Conservation (phyloP, 2,888 invertebrate species). For the Seira sanloemensis region DNA sequence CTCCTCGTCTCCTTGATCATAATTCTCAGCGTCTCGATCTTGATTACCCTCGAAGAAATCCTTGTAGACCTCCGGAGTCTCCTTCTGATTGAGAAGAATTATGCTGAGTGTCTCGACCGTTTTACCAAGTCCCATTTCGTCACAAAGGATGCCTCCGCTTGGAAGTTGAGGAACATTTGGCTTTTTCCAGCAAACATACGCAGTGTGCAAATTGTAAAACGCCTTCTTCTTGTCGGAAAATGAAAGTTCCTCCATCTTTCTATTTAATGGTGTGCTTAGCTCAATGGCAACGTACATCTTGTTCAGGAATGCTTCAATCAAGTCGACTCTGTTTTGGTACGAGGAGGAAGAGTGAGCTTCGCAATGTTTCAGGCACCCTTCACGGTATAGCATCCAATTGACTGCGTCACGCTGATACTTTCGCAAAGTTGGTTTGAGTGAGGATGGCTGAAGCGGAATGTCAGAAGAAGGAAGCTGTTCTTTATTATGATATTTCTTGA, state of each 20-base stretch:
- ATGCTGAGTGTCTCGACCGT: constrained; percentile 85
- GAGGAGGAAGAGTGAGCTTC: constrained; percentile 31
- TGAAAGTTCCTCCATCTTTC: background rate
- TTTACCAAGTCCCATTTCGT: constrained; percentile 90
- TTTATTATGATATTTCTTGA: constrained; percentile 67
- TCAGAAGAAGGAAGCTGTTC: constrained; percentile 60
- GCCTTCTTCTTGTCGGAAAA: background rate
- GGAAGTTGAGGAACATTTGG: constrained; percentile 74
- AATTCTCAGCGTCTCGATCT: constrained; percentile 34
- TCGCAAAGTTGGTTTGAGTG: constrained; percentile 79
- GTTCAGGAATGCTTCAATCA: constrained; percentile 47
- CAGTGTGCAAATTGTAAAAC: constrained; percentile 67
- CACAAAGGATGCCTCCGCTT: constrained; percentile 85
- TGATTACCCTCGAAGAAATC: constrained; percentile 22
- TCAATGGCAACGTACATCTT: constrained; percentile 71
- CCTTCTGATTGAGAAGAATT: constrained; percentile 79
- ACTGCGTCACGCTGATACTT: constrained; percentile 83
- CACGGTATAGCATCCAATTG: constrained; percentile 82
- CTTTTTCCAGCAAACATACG: constrained; percentile 69
- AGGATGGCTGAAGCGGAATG: constrained; percentile 75
- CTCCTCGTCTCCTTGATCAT: constrained; percentile 37
- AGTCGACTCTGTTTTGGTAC: constrained; percentile 15
- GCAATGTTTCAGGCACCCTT: constrained; percentile 75
- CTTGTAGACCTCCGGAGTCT: constrained; percentile 66
- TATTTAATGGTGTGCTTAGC: constrained; percentile 8